Conservation (phyloP, 2,888 invertebrate genomes). For the Lissocephala sabroskyi region DNA sequence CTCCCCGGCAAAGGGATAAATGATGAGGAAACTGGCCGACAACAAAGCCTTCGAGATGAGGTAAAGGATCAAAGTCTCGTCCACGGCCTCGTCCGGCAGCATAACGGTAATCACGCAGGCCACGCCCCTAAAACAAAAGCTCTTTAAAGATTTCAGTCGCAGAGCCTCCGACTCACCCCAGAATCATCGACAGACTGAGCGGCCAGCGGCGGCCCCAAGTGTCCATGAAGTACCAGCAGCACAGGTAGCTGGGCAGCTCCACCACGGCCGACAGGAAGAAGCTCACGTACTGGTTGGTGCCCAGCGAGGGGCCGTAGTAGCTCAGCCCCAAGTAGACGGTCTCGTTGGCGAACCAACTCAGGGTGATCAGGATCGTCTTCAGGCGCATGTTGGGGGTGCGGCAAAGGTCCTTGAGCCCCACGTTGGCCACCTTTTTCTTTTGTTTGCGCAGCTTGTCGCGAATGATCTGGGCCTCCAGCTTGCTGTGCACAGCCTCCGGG, state of each 20-base stretch:
- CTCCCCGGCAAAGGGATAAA: slow-evolving; percentile 94
- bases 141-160: no score
- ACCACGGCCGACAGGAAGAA: slow-evolving; percentile 90
- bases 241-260: slow-evolving; percentile 90
- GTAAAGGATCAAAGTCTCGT: slow-evolving; percentile 82
- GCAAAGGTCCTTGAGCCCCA: slow-evolving; percentile 71
- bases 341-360: slow-evolving; percentile 94
- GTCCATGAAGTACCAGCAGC: slow-evolving; percentile 92
- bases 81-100: slow-evolving; percentile 84
- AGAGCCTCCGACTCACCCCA: slow-evolving; percentile 82
- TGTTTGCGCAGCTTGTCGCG: slow-evolving; percentile 77
- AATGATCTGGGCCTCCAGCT: slow-evolving; percentile 82
- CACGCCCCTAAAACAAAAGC: slow-evolving; percentile 81
- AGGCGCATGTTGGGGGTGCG: slow-evolving; percentile 91
- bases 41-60: slow-evolving; percentile 90
- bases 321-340: slow-evolving; percentile 93
- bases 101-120: slow-evolving; percentile 89
- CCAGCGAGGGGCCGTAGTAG: slow-evolving; percentile 91
- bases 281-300: slow-evolving; percentile 89
- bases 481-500: slow-evolving; percentile 81
- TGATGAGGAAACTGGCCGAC: slow-evolving; percentile 91
- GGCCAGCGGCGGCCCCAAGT: slow-evolving; percentile 92
- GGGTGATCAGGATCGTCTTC: slow-evolving; percentile 87
- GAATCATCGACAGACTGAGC: slow-evolving; percentile 86
- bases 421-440: slow-evolving; percentile 72